Base-by-base conservation (phyloP, 2,113 vertebrate genomes). In the Pachyramphus minor region DNA sequence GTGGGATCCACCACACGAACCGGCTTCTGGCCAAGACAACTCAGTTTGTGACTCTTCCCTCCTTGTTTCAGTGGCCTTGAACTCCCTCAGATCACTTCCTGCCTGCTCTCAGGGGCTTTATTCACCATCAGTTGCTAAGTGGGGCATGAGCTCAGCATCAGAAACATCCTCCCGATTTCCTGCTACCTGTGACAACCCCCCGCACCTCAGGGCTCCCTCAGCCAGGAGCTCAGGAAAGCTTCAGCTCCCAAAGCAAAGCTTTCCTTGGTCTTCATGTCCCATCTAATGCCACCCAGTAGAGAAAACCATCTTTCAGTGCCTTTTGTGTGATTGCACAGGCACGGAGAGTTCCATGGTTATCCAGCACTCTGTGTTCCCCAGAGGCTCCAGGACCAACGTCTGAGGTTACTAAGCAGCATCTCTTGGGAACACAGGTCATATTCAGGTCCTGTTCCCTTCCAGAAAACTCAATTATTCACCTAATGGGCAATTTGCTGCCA, bases 401-500 rank as follows among this genome's bases (percentile, higher is more conserved):
- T 58, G 37, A 74, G 41, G 42, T 80, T 77, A 80, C 45, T 47
- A 74, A 90, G 68, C 47, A 81, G 60, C 15, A 12, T 72, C 89
- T 90, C 83, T 63, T 59, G 89, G 86, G 89, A 95, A 31, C 79
- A 59, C 33, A 74, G 89, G 64, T 86, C 83, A 93, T 41, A 35
- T 56, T 52, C 73, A n/a, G 60, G 83, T 68, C 60, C 80, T 78
- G 75, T 81, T 93, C 88, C 80, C 63, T 90, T 95, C 91, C 92
- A 90, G 92, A 90, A 92, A 93, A 84, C 75, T 47, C 68, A 81
- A 63, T 97, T 90, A 86, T 93, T 90, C 68, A 62, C 76, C 86
- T 95, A 81, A 95, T 93, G 76, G 64, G 76, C 60, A 92, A 97
- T 95, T 93, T 92, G 56, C 90, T 95, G 90, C 94, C 93, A 93